A percentile compares a stretch with the other conserved stretches of the same genome.
Conservation (phyloP, 1,140 invertebrate species). For the Portunus trituberculatus region DNA sequence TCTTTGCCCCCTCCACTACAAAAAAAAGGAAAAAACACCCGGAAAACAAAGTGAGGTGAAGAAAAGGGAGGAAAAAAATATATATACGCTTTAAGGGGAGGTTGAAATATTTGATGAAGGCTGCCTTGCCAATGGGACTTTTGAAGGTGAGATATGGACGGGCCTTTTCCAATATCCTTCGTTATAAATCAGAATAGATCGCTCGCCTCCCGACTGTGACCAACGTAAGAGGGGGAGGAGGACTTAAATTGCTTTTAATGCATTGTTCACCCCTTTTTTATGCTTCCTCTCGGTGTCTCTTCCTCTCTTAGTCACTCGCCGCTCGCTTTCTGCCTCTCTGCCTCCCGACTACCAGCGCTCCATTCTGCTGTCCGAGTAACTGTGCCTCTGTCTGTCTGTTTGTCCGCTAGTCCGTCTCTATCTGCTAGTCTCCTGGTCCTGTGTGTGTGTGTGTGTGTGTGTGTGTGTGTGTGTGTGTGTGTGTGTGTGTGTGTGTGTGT, state of each 20-base stretch:
- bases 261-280: slow-evolving; percentile 22
- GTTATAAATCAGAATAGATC: slow-evolving; percentile 59
- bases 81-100: slow-evolving; percentile 26
- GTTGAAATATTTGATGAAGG: slow-evolving; percentile 63
- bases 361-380: too few species aligned
- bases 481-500: too few species aligned
- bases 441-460: too few species aligned
- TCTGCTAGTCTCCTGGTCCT: too few species aligned
- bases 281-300: not conserved
- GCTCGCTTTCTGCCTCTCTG: not conserved
- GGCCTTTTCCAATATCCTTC: slow-evolving; percentile 61
- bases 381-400: too few species aligned
- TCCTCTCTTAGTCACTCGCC: not conserved
- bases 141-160: slow-evolving; percentile 53
- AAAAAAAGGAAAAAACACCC: not conserved
- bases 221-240: slow-evolving; percentile 51
- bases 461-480: too few species aligned
- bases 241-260: slow-evolving; percentile 57
- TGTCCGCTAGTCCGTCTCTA: too few species aligned
- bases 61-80: slow-evolving; percentile 35
- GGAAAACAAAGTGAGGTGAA: not conserved
- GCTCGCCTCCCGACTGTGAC: slow-evolving; percentile 50
- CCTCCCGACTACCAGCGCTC: too few species aligned
- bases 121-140: slow-evolving; percentile 59
- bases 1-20: not conserved